These are phyloP conservation scores for Gavialis gangeticus DNA, from an alignment of 2,113 vertebrate species.

Conservation along the genomic window DNA sequence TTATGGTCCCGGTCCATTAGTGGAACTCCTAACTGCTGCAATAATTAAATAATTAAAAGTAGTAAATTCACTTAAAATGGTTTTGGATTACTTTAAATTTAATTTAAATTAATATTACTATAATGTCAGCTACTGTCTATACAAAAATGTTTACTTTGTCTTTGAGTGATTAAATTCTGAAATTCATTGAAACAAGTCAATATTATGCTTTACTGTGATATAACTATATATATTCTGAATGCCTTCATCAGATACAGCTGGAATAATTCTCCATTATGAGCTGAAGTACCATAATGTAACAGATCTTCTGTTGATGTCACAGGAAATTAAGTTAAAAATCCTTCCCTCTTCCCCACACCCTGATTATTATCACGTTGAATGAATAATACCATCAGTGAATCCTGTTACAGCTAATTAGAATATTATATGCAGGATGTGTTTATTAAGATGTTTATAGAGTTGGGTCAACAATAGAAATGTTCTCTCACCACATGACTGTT, in stretches of 20 bases:
- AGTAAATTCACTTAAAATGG: too few species aligned
- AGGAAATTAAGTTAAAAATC: not conserved
- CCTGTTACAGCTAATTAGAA: too few species aligned
- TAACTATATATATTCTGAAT: not conserved
- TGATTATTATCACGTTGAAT: too few species aligned
- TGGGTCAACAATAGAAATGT: not conserved
- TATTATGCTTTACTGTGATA: rapidly evolving
- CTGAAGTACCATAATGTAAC: too few species aligned
- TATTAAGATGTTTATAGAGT: not conserved
- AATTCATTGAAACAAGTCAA: not conserved
- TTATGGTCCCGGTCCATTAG: too few species aligned
- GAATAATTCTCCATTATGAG: not conserved
- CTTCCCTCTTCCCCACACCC: not conserved
- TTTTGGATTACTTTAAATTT: too few species aligned
- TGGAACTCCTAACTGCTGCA: too few species aligned
- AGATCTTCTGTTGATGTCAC: not conserved
- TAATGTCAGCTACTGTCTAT: too few species aligned
- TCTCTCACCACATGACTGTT: not conserved
- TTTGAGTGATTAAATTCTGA: too few species aligned
- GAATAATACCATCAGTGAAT: not conserved
- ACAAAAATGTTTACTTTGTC: too few species aligned
- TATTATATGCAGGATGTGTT: not conserved
- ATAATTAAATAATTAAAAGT: too few species aligned
- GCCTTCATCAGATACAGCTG: not conserved
- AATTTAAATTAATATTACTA: too few species aligned